Evolutionary conservation across 2,888 invertebrate species (phyloP), one percentile per base, ranked within the genome.

Genomic region (Erynnis tages): DNA sequence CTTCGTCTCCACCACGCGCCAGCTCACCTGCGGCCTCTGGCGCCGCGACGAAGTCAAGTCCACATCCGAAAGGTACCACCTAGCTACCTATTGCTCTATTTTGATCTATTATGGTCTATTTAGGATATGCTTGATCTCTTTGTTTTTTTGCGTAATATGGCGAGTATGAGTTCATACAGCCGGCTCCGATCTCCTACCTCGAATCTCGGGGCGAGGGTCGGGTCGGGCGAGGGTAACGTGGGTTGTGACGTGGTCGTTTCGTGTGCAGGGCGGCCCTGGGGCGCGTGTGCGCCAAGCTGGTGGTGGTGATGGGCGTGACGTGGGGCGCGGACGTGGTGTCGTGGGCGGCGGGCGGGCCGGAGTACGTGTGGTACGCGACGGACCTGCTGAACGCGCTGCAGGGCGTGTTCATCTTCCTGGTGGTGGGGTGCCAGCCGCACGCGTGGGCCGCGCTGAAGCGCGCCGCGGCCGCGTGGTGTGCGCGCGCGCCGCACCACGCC

Each of bases 391-490:
- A 96, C 86, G 94, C 95, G 59, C 90, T 96, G 64, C 96, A 96
- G 81, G 97, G 97, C 60, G 94, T 96, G 48, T 93, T 96, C 79
- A 96, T 96, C 69, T 97, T 96, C 83, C 93, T 95, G 69, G 96
- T 96, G 60, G 95, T 96, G 63, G 96, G 96, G 44, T 96, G 95
- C 79, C 96, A 96, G 90, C 96, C 96, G 53, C 96, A 96, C 90
- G 93, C 94, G 78, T 80, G 82, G 80, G 80, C 79, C 34, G 85
- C 87, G 59, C 71, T 82, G 29, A 78, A 78, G 70, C 79, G 82
- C 60, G 68, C 71, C 60, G 75, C 70, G 14, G 73, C 69, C 27
- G 76, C 75, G 53, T 57, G 64, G 59, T 79, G 82, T 71, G 91
- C 91, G 92, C 93, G 67, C 80, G 46, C 85, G 79, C 63, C 78